These are phyloP conservation scores for Stigmatopora nigra DNA, from an alignment of 2,113 vertebrate species.

Conservation along the genomic window DNA sequence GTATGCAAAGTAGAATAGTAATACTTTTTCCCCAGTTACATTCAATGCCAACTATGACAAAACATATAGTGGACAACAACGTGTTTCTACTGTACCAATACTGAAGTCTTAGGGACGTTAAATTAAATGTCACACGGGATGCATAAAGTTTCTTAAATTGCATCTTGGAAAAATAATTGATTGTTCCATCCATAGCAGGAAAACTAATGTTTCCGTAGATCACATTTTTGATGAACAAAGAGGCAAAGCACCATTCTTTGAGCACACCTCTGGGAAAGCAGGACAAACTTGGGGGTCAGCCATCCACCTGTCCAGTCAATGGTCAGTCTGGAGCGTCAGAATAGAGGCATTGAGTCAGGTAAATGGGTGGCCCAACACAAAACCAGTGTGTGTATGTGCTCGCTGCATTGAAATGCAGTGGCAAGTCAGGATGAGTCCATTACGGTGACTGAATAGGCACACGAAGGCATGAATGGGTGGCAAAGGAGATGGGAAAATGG, in stretches of 20 bases:
- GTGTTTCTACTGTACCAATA: too few relatives aligned
- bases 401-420: constrained; percentile 44
- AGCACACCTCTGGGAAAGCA: constrained; percentile 14
- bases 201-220: constrained; percentile 13
- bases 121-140: too few relatives aligned
- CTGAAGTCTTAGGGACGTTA: too few relatives aligned
- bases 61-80: too few relatives aligned
- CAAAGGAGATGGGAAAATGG: constrained; percentile 40
- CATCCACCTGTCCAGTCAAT: constrained; percentile 57
- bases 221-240: constrained; percentile 22
- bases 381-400: constrained; percentile 29
- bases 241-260: constrained; percentile 31
- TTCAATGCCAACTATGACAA: too few relatives aligned
- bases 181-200: constrained; percentile 10
- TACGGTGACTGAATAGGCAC: constrained; percentile 56
- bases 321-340: constrained; percentile 61
- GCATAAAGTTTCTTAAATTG: not conserved
- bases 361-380: constrained; percentile 52
- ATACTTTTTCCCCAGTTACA: too few relatives aligned
- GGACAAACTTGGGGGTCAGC: constrained; percentile 48
- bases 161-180: constrained; percentile 3
- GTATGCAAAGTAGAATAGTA: too few relatives aligned
- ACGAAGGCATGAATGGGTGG: constrained; percentile 40
- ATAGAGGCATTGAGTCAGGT: constrained; percentile 63
- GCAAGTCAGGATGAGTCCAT: constrained; percentile 53